Conservation (phyloP, 2,113 vertebrate genomes). For the Nothocercus nigrocapillus region DNA sequence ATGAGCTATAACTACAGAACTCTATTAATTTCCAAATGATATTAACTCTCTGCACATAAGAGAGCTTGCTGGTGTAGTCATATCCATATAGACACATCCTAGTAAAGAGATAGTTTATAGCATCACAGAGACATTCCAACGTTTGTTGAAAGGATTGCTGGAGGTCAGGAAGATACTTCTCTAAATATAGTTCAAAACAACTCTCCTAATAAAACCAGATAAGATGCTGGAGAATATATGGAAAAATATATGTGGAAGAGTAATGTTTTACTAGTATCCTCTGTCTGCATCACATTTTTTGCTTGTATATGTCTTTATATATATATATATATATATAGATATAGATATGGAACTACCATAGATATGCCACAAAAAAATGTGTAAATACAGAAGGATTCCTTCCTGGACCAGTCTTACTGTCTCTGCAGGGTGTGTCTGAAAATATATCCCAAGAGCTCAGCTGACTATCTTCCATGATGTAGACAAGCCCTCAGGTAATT, state of each 20-base stretch:
- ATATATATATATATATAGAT: too few species aligned
- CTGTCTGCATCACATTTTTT: background rate
- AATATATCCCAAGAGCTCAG: background rate
- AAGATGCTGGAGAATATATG: background rate
- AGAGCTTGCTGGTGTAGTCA: background rate
- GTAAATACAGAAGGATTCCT: background rate
- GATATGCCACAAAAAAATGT: background rate
- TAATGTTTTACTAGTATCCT: background rate
- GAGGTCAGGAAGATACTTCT: background rate
- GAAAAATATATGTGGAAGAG: background rate
- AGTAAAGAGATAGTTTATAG: background rate
- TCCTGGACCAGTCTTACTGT: background rate
- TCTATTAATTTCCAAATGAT: background rate
- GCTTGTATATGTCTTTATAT: background rate
- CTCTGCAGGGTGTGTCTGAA: background rate
- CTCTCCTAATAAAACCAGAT: background rate
- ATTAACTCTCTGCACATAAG: background rate
- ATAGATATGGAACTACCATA: background rate
- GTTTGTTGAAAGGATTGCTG: background rate
- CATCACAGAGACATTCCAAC: background rate
- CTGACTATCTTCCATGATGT: fast-evolving
- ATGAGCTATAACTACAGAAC: background rate
- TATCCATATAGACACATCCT: background rate
- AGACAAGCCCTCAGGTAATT: fast-evolving
- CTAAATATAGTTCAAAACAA: background rate